These are phyloP conservation scores for Capitella teleta DNA, from an alignment of 1,140 invertebrate species.

Conservation along the genomic window DNA sequence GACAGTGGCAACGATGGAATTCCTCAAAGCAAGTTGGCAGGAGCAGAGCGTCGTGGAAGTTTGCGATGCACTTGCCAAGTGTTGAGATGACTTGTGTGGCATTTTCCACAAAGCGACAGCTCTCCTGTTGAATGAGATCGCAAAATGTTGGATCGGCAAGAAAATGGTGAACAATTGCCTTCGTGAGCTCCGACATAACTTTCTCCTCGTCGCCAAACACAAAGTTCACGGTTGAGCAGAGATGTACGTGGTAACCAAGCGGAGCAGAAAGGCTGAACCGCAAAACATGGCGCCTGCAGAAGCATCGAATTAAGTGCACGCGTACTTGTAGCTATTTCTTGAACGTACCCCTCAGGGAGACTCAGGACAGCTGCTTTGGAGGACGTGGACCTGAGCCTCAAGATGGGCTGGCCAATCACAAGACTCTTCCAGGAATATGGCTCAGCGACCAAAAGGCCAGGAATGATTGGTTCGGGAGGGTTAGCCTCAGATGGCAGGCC, in stretches of 20 bases:
- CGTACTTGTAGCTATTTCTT: neutral
- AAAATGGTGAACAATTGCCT: too few species aligned
- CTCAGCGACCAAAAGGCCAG: slow-evolving; percentile 34
- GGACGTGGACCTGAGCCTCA: slow-evolving; percentile 28
- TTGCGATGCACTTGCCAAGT: slow-evolving; percentile 33
- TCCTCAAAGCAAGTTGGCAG: slow-evolving; percentile 27
- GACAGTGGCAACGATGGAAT: slow-evolving; percentile 26
- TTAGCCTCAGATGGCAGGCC: too few species aligned
- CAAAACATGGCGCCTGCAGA: slow-evolving; percentile 34
- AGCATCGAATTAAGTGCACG: neutral
- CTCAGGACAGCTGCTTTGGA: slow-evolving; percentile 27
- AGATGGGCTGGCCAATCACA: slow-evolving; percentile 36
- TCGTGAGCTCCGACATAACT: slow-evolving; percentile 37
- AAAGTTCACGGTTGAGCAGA: slow-evolving; percentile 36
- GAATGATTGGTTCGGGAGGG: slow-evolving; percentile 19
- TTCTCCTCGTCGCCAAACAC: slow-evolving; percentile 40
- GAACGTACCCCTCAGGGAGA: slow-evolving; percentile 31
- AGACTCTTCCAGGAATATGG: slow-evolving; percentile 41
- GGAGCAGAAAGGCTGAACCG: slow-evolving; percentile 34
- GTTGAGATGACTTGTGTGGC: slow-evolving; percentile 28
- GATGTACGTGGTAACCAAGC: slow-evolving; percentile 35
- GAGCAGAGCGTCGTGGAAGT: slow-evolving; percentile 23
- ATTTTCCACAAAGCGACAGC: slow-evolving; percentile 38
- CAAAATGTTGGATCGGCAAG: too few species aligned
- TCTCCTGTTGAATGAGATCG: slow-evolving; percentile 32